Evolutionary conservation across 2,797 vertebrate species (phyloP).

Genomic region (Tinamus major): DNA sequence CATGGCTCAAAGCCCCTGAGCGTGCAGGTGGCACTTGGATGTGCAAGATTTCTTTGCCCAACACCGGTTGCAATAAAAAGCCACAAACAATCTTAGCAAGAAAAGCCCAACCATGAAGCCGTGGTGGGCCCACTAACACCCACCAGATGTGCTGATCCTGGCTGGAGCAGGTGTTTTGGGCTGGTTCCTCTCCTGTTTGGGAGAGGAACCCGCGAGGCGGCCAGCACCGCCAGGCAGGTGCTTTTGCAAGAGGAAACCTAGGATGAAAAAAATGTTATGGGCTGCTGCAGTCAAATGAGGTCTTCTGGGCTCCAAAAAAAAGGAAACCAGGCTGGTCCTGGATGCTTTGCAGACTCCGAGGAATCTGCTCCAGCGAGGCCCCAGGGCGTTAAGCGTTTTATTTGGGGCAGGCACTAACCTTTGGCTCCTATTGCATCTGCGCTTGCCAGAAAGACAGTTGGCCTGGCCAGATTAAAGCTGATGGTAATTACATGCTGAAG

Average conservation of each 20-base stretch:
- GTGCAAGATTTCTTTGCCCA: rapidly evolving
- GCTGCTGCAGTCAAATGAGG: neutral
- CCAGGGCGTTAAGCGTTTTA: slow-evolving; percentile 20
- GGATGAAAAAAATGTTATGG: neutral
- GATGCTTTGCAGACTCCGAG: neutral
- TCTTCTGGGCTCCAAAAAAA: neutral
- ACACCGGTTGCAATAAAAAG: slow-evolving; percentile 32
- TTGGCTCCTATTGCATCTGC: slow-evolving; percentile 41
- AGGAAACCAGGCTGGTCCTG: neutral
- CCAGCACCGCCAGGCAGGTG: neutral
- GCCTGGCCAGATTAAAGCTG: slow-evolving; percentile 39
- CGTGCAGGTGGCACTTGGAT: rapidly evolving
- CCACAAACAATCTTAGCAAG: neutral
- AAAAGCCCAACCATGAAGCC: neutral
- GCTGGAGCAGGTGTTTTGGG: neutral
- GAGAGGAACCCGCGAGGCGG: neutral
- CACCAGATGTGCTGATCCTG: slow-evolving; percentile 10
- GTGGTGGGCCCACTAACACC: rapidly evolving
- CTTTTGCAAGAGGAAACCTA: neutral
- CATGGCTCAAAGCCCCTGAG: rapidly evolving
- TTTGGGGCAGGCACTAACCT: slow-evolving; percentile 50
- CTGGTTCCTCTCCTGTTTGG: neutral
- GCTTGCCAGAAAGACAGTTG: slow-evolving; percentile 60
- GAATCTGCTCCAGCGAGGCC: slow-evolving; percentile 9
- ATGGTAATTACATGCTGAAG: neutral